Base-by-base conservation (phyloP, 2,888 invertebrate species). In the Galerucella calmariensis region DNA sequence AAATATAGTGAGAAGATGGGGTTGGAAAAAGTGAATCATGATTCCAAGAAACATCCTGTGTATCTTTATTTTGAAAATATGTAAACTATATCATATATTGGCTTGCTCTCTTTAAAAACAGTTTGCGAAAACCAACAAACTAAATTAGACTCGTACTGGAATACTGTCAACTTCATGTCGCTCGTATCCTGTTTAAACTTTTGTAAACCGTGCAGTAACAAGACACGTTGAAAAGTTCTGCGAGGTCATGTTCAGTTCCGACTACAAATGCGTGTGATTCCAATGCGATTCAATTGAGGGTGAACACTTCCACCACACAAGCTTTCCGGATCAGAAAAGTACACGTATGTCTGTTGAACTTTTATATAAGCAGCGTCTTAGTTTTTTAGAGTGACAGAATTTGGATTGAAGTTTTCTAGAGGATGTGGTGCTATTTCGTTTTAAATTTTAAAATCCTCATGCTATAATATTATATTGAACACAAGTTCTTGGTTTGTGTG, bases 191-290 rank as follows among this genome's bases (percentile, higher is more conserved):
- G 61, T 27, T 61, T 61, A 8, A 61, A 61, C 61, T 61, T 61
- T 24, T 61, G 27, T 35, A 61, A 24, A 61, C 61, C 27, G n/a
- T n/a, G 35, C 10, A 61, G 61, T 61, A 12, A 35, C 61, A 61
- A 61, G 61, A 35, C 20, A 58, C 61, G 61, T 61, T 61, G 27
- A 24, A 61, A 61, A 61, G 61, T 61, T 61, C 14, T 61, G 11
- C 10, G 61, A 61, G 61, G 11, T 61, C 27, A 9, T 27, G 61
- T 61, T 61, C 27, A 61, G 27, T 35, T 27, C 61, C 61, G 61
- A 61, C 61, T 61, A 27, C 61, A 61, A 61, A 61, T 61, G 61
- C 61, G 61, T 61, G n/a, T 35, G 61, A 27, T 61, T 61, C 27
- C 61, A 58, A 58, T 58, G 58, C 58, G 58, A 16, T 20, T 58